Percentiles rank a stretch among this genome's conserved stretches.
Evolutionary conservation across 2,113 vertebrate species (phyloP).

Genomic region (Nibea albiflora): DNA sequence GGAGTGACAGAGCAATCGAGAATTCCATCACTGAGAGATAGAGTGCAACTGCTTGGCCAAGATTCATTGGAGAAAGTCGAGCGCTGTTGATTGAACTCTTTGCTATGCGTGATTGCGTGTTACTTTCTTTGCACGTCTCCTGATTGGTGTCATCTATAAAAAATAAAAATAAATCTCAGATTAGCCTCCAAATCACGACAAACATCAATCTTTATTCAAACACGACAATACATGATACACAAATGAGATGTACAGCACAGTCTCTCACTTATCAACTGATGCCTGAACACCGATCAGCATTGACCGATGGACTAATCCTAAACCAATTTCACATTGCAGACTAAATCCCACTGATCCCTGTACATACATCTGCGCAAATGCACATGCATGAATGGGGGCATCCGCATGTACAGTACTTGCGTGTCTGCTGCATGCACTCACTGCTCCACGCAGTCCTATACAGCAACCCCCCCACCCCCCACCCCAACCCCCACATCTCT

Average conservation of each 20-base stretch:
- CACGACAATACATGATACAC: conserved; percentile 16
- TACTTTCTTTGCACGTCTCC: conserved; percentile 1
- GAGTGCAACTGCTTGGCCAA: conserved; percentile 46
- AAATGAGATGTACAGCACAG: background rate
- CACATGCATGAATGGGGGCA: conserved; percentile 16
- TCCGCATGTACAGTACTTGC: background rate
- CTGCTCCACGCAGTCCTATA: conserved; percentile 15
- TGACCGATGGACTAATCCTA: conserved; percentile 52
- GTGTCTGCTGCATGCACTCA: conserved; percentile 31
- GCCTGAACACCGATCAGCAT: conserved; percentile 17
- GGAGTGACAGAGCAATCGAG: conserved; percentile 76
- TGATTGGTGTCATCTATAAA: conserved; percentile 26
- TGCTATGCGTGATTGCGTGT: conserved; percentile 14
- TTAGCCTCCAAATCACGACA: conserved; percentile 15
- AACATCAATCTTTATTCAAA: conserved; percentile 7
- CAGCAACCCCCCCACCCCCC: background rate
- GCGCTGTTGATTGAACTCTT: conserved; percentile 54
- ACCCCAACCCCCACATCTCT: conserved; percentile 16
- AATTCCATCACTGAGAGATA: conserved; percentile 63
- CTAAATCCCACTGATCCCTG: conserved; percentile 58
- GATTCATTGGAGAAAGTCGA: conserved; percentile 37
- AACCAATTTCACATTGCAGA: conserved; percentile 20
- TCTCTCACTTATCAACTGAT: conserved; percentile 4
- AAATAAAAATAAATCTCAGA: conserved; percentile 36
- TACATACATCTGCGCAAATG: conserved; percentile 45